phyloP scores from a whole-genome alignment of 2,113 vertebrate species.

The Protobothrops flavoviridis region DNA sequence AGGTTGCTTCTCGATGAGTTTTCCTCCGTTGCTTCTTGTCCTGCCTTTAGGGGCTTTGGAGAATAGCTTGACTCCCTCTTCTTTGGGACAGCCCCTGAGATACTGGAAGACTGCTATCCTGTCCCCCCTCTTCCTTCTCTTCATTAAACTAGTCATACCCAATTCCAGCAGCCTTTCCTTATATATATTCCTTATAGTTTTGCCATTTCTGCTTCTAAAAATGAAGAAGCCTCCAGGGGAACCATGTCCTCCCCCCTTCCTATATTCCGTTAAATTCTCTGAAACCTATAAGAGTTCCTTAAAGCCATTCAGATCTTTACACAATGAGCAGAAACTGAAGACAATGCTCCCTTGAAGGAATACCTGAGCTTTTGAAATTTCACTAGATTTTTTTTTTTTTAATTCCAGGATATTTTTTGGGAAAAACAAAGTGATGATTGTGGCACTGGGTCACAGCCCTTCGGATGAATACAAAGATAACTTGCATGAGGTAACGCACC shows the following conservation, averaged over 20 bases:
- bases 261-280: neutral
- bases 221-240: neutral
- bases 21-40: too few species aligned
- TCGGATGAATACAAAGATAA: slow-evolving; percentile 93
- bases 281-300: neutral
- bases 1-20: too few species aligned
- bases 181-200: too few species aligned
- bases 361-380: too few species aligned
- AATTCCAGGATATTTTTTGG: slow-evolving; percentile 90
- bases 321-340: neutral
- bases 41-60: too few species aligned
- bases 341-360: neutral
- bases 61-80: too few species aligned
- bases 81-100: too few species aligned
- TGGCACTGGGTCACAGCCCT: slow-evolving; percentile 86
- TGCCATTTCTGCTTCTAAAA: neutral
- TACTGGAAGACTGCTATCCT: too few species aligned
- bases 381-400: neutral
- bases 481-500: slow-evolving; percentile 82
- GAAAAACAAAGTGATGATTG: slow-evolving; percentile 98
- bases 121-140: too few species aligned
- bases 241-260: neutral
- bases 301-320: neutral
- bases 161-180: too few species aligned
- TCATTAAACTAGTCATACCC: too few species aligned